Evolutionary conservation across 64 coral and sea anemone species (phyloP), one percentile per base, ranked within the genome.

Genomic region (Stichodactyla mertensii): DNA sequence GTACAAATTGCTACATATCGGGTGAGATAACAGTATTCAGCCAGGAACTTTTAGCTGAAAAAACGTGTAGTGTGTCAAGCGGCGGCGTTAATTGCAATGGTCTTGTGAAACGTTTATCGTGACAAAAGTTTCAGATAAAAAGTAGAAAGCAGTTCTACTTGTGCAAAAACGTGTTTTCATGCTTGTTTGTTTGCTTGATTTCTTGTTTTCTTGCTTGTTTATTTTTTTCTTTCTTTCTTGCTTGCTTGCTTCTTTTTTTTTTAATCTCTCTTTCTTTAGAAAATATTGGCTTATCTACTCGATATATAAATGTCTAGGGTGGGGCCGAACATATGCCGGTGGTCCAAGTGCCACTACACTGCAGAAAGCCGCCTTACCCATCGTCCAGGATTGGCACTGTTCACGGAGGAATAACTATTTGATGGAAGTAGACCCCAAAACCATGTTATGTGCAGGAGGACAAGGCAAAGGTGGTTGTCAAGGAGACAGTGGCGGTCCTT

Each of bases 401-500:
- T 18, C 12, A 16, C 51, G 11, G 62, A 22, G 22, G 36, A 92
- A 92, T 36, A 71, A 70, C 14, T 1, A 36, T 11, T n/a, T 88
- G 14, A 16, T 88, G 51, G 61, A 77, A 14, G 91, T 92, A 20
- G 86, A 92, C 11, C 61, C 61, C 6, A 61, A 12, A 1, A 22
- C 86, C 10, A 92, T 88, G 91, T 5, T 92, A 0, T 92, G 91
- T 64, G 91, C 91, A 26, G 91, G 91, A 52, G 86, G 86, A 7
- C n/a, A 62, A 85, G 16, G 85, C 26, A 52, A 20, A 51, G 87
- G 86, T 56, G 86, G 88, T 57, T 93, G 92, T 55, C 92, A 91
- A 70, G 92, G 92, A 53, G 92, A 93, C 88, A 93, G 92, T 27
- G 92, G 92, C 52, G 92, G 92, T 0, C 84, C 92, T 0, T 87